Conservation (phyloP, 2,113 vertebrate species). For the Ahaetulla prasina region DNA sequence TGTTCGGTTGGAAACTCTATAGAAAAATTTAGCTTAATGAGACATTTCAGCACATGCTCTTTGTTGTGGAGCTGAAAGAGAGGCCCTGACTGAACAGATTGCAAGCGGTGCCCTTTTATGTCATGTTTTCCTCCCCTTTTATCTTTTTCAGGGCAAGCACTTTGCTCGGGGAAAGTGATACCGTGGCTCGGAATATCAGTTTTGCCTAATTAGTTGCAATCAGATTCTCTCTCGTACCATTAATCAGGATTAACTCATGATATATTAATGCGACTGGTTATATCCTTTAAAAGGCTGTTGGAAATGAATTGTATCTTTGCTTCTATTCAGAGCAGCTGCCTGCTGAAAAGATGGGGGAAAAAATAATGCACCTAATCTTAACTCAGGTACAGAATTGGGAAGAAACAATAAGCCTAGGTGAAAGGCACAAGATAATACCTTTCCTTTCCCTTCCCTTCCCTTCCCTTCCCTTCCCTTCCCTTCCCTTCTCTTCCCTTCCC, state of each 20-base stretch:
- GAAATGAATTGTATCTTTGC: neutral
- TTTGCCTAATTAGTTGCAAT: constrained; percentile 1
- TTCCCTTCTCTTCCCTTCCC: neutral
- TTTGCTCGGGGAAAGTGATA: neutral
- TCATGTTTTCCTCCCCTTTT: neutral
- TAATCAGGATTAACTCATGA: constrained; percentile 17
- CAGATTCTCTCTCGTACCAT: neutral
- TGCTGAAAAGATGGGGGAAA: constrained; percentile 5
- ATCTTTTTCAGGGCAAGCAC: constrained; percentile 1
- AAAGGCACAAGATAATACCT: neutral
- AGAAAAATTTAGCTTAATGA: neutral
- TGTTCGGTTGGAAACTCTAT: neutral
- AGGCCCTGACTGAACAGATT: neutral
- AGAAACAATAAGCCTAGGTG: neutral
- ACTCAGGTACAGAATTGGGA: neutral
- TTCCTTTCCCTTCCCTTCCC: neutral
- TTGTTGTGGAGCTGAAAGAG: neutral
- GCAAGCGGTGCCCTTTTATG: neutral
- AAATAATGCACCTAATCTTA: neutral
- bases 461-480: neutral
- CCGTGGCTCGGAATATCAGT: neutral
- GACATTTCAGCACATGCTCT: neutral
- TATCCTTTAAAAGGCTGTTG: neutral
- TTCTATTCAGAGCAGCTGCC: constrained; percentile 7
- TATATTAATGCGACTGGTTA: constrained; percentile 5